Conservation (phyloP, 2,113 vertebrate genomes). For the Raja brachyura region DNA sequence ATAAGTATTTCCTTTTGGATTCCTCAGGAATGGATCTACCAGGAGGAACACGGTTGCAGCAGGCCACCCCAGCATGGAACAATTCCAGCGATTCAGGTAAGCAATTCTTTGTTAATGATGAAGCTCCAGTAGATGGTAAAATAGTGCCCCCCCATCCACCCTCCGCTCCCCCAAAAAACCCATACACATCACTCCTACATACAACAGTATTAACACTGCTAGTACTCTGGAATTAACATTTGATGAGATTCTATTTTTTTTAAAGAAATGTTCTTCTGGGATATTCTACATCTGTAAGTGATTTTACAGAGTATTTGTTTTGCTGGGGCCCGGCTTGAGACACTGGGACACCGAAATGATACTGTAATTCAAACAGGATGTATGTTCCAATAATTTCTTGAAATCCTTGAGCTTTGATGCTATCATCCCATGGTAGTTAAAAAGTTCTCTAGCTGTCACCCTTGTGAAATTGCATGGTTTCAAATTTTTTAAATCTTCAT, state of each 20-base stretch:
- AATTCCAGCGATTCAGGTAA: slow-evolving; percentile 75
- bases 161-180: slow-evolving; percentile 36
- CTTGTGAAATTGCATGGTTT: neutral
- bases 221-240: neutral
- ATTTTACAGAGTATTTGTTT: slow-evolving; percentile 33
- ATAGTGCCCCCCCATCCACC: neutral
- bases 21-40: slow-evolving; percentile 70
- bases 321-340: slow-evolving; percentile 10
- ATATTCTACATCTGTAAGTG: slow-evolving; percentile 30
- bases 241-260: neutral
- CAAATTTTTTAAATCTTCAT: neutral
- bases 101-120: slow-evolving; percentile 45
- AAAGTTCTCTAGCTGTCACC: neutral
- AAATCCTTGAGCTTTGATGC: slow-evolving; percentile 28
- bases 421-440: neutral
- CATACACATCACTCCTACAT: neutral
- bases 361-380: slow-evolving; percentile 33
- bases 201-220: neutral
- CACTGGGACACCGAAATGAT: slow-evolving; percentile 26
- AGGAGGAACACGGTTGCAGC: slow-evolving; percentile 66
- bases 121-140: neutral
- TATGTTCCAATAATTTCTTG: slow-evolving; percentile 1
- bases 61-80: slow-evolving; percentile 74
- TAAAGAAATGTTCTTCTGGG: slow-evolving; percentile 23
- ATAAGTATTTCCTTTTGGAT: slow-evolving; percentile 43